Conservation (phyloP, 2,888 invertebrate genomes). For the Protophormia terraenovae region DNA sequence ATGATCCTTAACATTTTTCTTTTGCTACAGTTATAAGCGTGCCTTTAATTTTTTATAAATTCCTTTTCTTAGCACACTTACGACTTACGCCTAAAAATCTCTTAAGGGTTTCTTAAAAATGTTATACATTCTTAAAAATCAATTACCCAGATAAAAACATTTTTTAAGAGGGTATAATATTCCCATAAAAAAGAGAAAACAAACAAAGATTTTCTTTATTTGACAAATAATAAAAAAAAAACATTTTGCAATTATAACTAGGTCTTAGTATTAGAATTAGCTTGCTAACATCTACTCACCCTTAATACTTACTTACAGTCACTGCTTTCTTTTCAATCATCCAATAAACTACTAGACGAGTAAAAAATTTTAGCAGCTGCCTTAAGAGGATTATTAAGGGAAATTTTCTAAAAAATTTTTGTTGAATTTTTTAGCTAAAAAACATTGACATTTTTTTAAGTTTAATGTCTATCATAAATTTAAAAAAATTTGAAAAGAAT, state of each 20-base stretch:
- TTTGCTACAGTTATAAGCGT: neutral
- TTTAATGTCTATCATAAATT: constrained; percentile 40
- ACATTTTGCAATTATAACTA: too few relatives aligned
- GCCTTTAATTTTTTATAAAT: neutral
- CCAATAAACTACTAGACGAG: constrained; percentile 30
- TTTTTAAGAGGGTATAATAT: neutral
- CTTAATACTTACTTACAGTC: neutral
- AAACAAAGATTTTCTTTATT: neutral
- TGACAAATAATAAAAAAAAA: too few relatives aligned
- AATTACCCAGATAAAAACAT: neutral
- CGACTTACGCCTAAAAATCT: neutral
- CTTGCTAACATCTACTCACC: constrained; percentile 28
- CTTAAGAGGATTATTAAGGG: constrained; percentile 70
- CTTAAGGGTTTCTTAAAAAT: neutral
- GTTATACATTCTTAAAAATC: neutral
- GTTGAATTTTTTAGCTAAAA: constrained; percentile 39
- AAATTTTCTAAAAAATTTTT: constrained; percentile 38
- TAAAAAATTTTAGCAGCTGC: constrained; percentile 60
- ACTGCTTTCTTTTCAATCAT: constrained; percentile 6
- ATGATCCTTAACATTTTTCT: neutral
- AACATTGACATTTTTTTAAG: constrained; percentile 51
- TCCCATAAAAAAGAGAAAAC: neutral
- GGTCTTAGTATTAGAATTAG: too few relatives aligned
- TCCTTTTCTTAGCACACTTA: neutral
- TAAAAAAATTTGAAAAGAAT: constrained; percentile 13